Conservation (phyloP, 2,797 vertebrate species). For the Dendrocincla tyrannina region DNA sequence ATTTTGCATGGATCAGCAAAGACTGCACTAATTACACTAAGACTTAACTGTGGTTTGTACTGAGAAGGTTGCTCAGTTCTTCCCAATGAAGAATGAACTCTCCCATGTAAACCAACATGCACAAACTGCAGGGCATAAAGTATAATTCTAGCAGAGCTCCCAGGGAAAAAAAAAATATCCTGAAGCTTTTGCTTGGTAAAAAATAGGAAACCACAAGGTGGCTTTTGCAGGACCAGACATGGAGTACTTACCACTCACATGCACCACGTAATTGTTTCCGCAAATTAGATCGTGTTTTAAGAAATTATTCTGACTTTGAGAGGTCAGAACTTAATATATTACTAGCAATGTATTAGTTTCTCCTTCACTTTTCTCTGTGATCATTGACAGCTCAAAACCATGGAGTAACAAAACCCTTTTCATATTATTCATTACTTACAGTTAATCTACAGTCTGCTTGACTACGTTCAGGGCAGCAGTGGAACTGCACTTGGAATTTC, state of each 20-base stretch:
- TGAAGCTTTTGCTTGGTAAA: background rate
- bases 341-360: background rate
- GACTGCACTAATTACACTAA: background rate
- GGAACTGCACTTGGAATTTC: background rate
- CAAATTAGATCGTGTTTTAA: background rate
- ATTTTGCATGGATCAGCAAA: constrained; percentile 6
- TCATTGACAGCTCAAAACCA: background rate
- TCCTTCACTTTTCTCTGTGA: background rate
- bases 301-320: background rate
- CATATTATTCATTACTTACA: background rate
- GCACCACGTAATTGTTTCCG: background rate
- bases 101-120: background rate
- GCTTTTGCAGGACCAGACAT: background rate
- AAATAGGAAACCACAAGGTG: background rate
- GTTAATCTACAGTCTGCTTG: background rate
- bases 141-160: background rate
- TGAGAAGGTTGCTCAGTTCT: background rate
- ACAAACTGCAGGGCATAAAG: background rate
- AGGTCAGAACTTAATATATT: background rate
- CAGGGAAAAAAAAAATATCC: background rate
- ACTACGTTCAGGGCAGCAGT: background rate
- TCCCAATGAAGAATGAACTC: background rate
- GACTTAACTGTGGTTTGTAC: background rate
- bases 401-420: background rate
- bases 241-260: background rate